Base-by-base conservation (phyloP, 2,888 invertebrate genomes). In the Bellardia pandia region DNA sequence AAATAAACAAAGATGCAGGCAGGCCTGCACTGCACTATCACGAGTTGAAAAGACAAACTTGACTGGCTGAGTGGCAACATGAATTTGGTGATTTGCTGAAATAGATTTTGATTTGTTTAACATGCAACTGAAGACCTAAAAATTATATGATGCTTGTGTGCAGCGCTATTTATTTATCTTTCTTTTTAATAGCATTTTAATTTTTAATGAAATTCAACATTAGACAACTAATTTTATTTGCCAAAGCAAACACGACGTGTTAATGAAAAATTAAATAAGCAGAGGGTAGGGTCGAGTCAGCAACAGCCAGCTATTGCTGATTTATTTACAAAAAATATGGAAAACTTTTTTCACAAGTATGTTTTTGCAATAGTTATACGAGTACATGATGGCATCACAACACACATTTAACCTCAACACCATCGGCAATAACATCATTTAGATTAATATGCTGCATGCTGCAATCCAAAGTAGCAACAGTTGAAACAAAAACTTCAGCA, bases 171-270 rank as follows among this genome's bases (percentile, higher is more conserved):
- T 58, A 33, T 58, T 58, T 58, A 30, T 58, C 30, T 58, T 56
- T 53, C 53, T 13, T 58, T 58, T 33, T 6, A 51, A 51, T 6
- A 14, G 51, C n/a, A 51, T 51, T 51, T 51, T 30, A 58, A 33
- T 16, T 23, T 58, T 58, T 51, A 30, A 51, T 51, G 3, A 6
- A 60, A 75, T 60, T 62, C n/a, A 66, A 56, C 9, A 66, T 23
- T 30, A 62, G 9, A 16, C n/a, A 66, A 60, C 4, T 23, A 23
- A 40, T 9, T 51, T 53, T 14, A 23, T 64, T 51, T 40, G 16
- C 7, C 9, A 56, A 53, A 66, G 40, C 8, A 68, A 78, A 58
- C 58, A 48, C 14, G n/a, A 53, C 53, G 14, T 77, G 23, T 16
- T 30, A 77, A 42, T 66, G 42, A 14, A 3, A 33, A 8, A 66